phyloP scores from a whole-genome alignment of 2,113 vertebrate genomes.

The Muntiacus muntjak region DNA sequence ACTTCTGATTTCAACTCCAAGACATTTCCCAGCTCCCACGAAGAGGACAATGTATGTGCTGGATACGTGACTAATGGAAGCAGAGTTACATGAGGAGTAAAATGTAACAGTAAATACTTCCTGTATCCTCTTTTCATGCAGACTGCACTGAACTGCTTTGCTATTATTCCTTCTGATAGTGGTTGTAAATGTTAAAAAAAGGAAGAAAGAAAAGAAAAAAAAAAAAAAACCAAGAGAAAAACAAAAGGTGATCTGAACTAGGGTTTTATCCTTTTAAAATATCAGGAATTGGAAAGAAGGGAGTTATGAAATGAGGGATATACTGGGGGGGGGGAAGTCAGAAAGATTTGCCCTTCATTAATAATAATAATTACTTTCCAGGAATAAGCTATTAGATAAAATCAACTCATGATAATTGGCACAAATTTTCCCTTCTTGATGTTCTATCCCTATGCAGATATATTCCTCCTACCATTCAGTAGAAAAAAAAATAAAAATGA shows the following conservation, averaged over 20 bases:
- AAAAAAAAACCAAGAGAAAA: neutral
- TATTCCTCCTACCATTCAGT: neutral
- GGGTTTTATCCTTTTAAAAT: slow-evolving; percentile 12
- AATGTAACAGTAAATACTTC: neutral
- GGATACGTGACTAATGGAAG: neutral
- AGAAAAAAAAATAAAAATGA: neutral
- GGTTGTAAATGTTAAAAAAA: neutral
- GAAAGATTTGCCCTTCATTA: neutral
- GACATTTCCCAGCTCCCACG: neutral
- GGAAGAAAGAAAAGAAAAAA: neutral
- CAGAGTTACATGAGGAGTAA: neutral
- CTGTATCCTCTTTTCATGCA: neutral
- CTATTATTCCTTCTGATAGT: neutral
- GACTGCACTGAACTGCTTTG: neutral
- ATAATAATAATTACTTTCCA: neutral
- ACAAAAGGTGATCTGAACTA: neutral
- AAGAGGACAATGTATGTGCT: neutral
- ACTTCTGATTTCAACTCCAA: slow-evolving; percentile 38
- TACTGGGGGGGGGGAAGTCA: neutral
- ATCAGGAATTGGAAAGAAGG: neutral
- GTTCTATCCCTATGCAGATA: neutral
- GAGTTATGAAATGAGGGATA: neutral
- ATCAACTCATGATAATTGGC: neutral
- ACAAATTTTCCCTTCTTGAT: neutral
- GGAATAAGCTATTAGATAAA: neutral